Percentiles rank a stretch among this genome's conserved stretches.
These are phyloP conservation scores for Fringilla coelebs DNA, from an alignment of 2,797 vertebrate species.

Conservation along the genomic window DNA sequence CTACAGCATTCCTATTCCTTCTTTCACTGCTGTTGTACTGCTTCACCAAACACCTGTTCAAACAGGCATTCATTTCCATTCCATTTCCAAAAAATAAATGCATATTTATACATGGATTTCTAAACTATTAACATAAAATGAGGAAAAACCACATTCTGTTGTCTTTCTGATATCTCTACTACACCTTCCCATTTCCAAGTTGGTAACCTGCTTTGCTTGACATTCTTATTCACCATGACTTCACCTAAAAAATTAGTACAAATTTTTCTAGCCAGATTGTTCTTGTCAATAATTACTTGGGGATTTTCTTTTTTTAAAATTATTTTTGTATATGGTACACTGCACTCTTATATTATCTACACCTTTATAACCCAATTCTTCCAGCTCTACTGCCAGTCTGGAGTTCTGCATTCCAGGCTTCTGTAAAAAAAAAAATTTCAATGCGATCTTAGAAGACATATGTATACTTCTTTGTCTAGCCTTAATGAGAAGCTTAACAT, in stretches of 20 bases:
- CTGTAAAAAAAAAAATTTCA: background rate
- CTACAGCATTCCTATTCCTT: background rate
- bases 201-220: background rate
- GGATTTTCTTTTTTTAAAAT: background rate
- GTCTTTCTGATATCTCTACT: background rate
- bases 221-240: background rate
- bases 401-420: background rate
- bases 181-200: background rate
- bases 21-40: background rate
- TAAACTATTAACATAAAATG: background rate
- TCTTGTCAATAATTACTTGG: background rate
- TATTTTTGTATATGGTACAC: background rate
- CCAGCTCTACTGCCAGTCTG: background rate
- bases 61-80: background rate
- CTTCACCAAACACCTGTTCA: background rate
- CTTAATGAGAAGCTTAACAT: background rate
- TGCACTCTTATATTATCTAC: background rate
- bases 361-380: background rate
- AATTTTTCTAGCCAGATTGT: background rate
- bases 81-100: background rate
- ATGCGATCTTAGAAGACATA: background rate
- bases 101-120: background rate
- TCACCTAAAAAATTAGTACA: background rate
- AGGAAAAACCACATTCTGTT: background rate
- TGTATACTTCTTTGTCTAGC: background rate